phyloP scores from a whole-genome alignment of 1,140 invertebrate genomes.

The Euwallacea fornicatus region DNA sequence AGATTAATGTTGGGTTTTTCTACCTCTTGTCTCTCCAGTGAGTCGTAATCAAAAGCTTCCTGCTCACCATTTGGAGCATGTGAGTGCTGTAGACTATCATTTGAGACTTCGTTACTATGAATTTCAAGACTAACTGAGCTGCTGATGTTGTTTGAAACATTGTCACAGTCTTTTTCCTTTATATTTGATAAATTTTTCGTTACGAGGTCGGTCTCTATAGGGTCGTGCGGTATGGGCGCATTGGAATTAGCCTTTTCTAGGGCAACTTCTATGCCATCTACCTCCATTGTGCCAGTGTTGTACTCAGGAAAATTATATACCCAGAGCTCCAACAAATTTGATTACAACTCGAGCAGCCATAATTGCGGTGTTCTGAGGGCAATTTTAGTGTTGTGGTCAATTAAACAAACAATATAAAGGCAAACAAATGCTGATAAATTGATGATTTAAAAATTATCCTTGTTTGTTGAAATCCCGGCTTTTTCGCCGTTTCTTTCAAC shows the following conservation, averaged over 20 bases:
- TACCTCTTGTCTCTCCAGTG: conserved; percentile 2
- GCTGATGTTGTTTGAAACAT: conserved; percentile 10
- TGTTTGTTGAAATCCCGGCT: conserved; percentile 38
- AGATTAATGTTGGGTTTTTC: conserved; percentile 13
- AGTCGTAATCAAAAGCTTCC: conserved; percentile 10
- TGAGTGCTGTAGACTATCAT: conserved; percentile 3
- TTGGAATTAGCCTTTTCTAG: conserved; percentile 20
- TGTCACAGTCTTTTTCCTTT: conserved; percentile 19
- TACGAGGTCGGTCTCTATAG: conserved; percentile 8
- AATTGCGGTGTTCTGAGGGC: too few species aligned
- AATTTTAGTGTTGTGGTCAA: background rate
- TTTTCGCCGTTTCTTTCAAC: conserved; percentile 42
- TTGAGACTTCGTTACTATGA: background rate
- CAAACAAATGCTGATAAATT: background rate
- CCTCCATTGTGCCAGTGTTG: conserved; percentile 33
- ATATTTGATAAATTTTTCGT: conserved; percentile 10
- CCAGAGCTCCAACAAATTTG: background rate
- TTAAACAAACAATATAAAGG: background rate
- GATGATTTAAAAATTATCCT: background rate
- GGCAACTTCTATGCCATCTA: conserved; percentile 26
- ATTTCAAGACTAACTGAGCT: conserved; percentile 5
- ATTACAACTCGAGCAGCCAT: background rate
- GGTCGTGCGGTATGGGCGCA: conserved; percentile 16
- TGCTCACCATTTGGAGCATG: conserved; percentile 24
- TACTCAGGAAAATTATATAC: conserved; percentile 20